Evolutionary conservation across 2,797 vertebrate species (phyloP), one percentile per base, ranked within the genome.

Genomic region (Sitta carolinensis): DNA sequence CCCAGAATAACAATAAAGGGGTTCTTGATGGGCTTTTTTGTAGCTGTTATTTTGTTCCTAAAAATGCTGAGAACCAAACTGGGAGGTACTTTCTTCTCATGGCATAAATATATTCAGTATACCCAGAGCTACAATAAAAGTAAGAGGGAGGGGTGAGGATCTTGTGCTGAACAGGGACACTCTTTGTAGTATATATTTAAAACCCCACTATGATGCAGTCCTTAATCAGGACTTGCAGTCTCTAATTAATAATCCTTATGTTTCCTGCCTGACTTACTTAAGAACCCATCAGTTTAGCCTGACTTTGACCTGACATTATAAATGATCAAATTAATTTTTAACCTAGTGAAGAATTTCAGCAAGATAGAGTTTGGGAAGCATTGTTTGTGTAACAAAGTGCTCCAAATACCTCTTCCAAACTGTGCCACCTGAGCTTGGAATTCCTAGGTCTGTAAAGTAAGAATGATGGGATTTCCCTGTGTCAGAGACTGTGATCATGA

Each of bases 21-120:
- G 50, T 91, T 92, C 67, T 75, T 43, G 22, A 27, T 32, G 66
- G 42, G 3, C 14, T 77, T 51, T 55, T 68, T 78, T 86, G 79
- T 63, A 55, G 84, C 58, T 87, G 50, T 84, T 94, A 7, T 36
- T 94, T 80, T 90, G 50, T 89, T 80, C 78, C 67, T 90, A 26
- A 92, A 95, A 89, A 74, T 67, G 68, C 63, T 47, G 1, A 10
- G 34, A 64, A 77, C 25, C 50, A 51, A 36, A 40, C 38, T 54
- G 57, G 50, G 75, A 93, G 88, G 55, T 52, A 11, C 38, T 95
- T 94, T 58, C 18, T 77, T 77, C 23, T 73, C 0, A 1, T 64
- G 70, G 13, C 23, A 20, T 80, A 67, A 90, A 63, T 62, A 7
- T 7, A 26, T 91, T 54, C 27, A 23, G 0, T 69, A 38, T 73